Base-by-base conservation (phyloP, 2,888 invertebrate species). In the Plagodis dolabraria region DNA sequence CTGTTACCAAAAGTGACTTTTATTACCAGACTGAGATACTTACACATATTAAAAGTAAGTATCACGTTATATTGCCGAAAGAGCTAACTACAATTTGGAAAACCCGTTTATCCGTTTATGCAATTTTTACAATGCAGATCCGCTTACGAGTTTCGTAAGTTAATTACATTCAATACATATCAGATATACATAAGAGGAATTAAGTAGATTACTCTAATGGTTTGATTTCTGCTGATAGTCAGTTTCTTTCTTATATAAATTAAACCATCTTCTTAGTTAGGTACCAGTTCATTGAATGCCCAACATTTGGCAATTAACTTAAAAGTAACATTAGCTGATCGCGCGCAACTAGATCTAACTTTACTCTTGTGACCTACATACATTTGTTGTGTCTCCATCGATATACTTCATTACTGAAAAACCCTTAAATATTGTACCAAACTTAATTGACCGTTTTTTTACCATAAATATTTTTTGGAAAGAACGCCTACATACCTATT, bases 1-100 rank as follows among this genome's bases (percentile, higher is more conserved):
- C 33, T 57, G 34, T 54, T 45, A 40, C 40, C 40, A 48, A 38
- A n/a, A 12, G 0, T 11, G 34, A 35, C 33, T 47, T 35, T 35
- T 7, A 34, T 46, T 10, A n/a, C 47, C 47, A 4, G 12, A 44
- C 11, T 44, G 43, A 44, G 43, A 44, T 44, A 44, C 12, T 44
- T 12, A n/a, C n/a, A n/a, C n/a, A n/a, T n/a, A 44, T 11, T 7
- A 11, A 11, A 44, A n/a, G 11, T 43, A 44, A n/a, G 11, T 43
- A 11, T 11, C 10, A 44, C 6, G 6, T 44, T n/a, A 2, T 22
- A 22, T 22, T 22, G 22, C 2, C 22, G 22, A 22, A 22, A 22
- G 22, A 22, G 22, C 22, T 22, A 4, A 22, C 22, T 22, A 22
- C 22, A 9, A 34, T 46, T 34, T 46, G 46, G 34, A 33, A 46